phyloP scores from a whole-genome alignment of 2,888 invertebrate species.

The Ormyrus pomaceus region DNA sequence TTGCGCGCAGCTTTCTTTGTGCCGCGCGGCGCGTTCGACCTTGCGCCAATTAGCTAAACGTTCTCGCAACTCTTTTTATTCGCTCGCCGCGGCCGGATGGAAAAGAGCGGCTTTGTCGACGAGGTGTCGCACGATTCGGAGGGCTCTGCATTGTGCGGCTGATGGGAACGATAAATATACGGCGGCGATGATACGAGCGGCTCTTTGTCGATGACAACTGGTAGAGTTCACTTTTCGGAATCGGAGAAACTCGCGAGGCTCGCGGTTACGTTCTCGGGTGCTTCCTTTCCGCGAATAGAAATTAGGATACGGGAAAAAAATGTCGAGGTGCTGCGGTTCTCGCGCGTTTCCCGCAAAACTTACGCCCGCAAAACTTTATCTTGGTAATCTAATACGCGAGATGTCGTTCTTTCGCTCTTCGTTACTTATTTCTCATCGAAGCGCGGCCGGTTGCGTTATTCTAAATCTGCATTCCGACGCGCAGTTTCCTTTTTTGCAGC shows the following conservation, averaged over 20 bases:
- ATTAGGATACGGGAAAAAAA: conserved; percentile 21
- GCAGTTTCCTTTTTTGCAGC: too few relatives aligned
- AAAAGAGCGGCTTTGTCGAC: too few relatives aligned
- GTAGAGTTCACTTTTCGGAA: too few relatives aligned
- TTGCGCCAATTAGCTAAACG: conserved; percentile 48
- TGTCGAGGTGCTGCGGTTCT: conserved; percentile 1
- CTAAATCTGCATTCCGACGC: too few relatives aligned
- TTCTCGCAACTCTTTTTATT: conserved; percentile 37
- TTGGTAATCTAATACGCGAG: too few relatives aligned
- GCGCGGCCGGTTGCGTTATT: too few relatives aligned
- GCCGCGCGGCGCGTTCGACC: conserved; percentile 15
- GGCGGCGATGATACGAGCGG: neutral
- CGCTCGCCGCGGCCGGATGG: neutral
- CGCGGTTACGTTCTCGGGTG: neutral
- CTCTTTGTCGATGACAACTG: neutral
- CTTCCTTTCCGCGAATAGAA: conserved; percentile 21
- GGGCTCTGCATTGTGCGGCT: neutral
- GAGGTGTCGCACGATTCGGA: neutral
- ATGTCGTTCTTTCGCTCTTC: too few relatives aligned
- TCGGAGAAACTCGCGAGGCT: too few relatives aligned
- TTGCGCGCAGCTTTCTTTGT: conserved; percentile 23
- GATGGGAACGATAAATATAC: neutral
- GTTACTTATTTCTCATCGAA: too few relatives aligned
- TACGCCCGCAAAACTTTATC: too few relatives aligned
- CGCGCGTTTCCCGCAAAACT: neutral